Percentiles rank a stretch among this genome's conserved stretches.
Conservation (phyloP, 2,113 vertebrate species). For the Chlorodrepanis virens region DNA sequence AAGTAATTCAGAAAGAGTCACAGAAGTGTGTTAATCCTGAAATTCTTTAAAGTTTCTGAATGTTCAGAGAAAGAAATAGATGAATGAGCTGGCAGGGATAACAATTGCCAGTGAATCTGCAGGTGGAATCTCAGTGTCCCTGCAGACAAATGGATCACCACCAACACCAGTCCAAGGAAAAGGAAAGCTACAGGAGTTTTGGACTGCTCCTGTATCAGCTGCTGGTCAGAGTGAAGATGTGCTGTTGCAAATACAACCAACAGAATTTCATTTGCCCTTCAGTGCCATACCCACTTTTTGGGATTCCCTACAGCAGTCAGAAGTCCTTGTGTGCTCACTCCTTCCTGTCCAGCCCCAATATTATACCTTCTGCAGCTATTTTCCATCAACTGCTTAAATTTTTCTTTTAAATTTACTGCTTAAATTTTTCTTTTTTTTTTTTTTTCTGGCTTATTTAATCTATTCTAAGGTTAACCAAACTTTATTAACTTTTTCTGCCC, state of each 20-base stretch:
- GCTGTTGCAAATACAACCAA: background rate
- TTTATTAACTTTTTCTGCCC: background rate
- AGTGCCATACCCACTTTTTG: background rate
- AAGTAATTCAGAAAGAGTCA: background rate
- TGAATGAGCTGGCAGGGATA: no score
- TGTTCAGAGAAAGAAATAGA: background rate
- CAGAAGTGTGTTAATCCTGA: background rate
- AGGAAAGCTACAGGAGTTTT: background rate
- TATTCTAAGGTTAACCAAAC: background rate
- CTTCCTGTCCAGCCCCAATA: background rate
- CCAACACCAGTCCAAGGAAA: background rate
- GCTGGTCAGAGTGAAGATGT: background rate
- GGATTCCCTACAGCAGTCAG: background rate
- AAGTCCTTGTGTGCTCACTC: background rate
- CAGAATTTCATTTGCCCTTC: background rate
- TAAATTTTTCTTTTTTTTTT: fast-evolving
- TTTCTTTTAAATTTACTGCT: background rate
- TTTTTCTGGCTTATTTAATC: background rate
- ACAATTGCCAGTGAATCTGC: fast-evolving
- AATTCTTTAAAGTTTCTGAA: background rate
- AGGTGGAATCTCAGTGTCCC: background rate
- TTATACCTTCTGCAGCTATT: background rate
- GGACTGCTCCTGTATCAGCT: background rate
- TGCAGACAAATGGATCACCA: background rate
- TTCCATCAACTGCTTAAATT: background rate